Conservation (phyloP, 2,888 invertebrate genomes). For the Leucoma salicis region DNA sequence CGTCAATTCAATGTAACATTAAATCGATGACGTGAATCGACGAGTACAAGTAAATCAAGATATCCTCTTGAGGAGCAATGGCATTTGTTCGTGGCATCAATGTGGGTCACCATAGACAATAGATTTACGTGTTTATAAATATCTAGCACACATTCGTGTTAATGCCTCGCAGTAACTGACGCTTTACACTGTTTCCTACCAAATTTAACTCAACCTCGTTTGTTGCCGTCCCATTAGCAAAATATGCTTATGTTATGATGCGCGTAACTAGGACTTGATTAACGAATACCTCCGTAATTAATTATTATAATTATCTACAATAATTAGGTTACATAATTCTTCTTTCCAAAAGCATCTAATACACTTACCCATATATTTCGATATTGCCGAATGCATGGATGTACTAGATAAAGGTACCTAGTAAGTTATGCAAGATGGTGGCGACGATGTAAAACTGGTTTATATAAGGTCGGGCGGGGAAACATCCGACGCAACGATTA, state of each 20-base stretch:
- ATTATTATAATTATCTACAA: no score
- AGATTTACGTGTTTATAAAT: slow-evolving; percentile 46
- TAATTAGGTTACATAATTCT: no score
- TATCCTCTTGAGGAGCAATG: slow-evolving; percentile 29
- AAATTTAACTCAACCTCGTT: slow-evolving; percentile 24
- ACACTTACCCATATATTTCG: no score
- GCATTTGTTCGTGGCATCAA: slow-evolving; percentile 32
- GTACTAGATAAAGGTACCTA: no score
- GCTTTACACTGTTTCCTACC: slow-evolving; percentile 10
- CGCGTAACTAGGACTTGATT: no score
- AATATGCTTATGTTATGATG: background rate
- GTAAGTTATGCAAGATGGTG: no score
- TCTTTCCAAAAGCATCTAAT: no score
- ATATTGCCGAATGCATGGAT: no score
- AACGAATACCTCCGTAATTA: no score
- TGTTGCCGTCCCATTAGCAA: slow-evolving; percentile 12
- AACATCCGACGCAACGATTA: no score
- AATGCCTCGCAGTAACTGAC: slow-evolving; percentile 27
- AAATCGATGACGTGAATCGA: slow-evolving; percentile 41
- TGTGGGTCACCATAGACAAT: slow-evolving; percentile 53
- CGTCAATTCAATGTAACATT: slow-evolving; percentile 37
- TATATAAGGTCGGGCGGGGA: no score
- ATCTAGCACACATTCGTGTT: slow-evolving; percentile 31
- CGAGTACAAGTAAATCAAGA: slow-evolving; percentile 32
- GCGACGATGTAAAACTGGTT: no score